Base-by-base conservation (phyloP, 2,113 vertebrate species). In the Ariopsis seemanni region DNA sequence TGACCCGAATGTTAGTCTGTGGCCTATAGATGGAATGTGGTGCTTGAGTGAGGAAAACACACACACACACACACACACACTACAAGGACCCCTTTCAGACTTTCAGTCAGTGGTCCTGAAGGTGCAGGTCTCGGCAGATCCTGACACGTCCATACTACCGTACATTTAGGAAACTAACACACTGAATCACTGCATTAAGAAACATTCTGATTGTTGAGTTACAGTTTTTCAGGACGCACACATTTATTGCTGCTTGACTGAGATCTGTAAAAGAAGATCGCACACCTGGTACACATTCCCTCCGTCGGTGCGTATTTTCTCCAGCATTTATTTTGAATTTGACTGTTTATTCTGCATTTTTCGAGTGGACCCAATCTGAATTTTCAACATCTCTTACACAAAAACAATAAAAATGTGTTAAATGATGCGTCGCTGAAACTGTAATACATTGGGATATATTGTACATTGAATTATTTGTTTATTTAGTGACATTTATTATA, bases 111-210 rank as follows among this genome's bases (percentile, higher is more conserved):
- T 57, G 62, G 63, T 69, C 75, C 80, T 84, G 84, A 89, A 84
- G 77, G 63, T 57, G 52, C 69, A 17, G 42, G 42, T 42, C 12
- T 69, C 52, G n/a, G 63, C 7, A 85, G 82, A 83, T 62, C 88
- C 82, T 42, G 18, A 91, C 90, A 91, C 88, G 62, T 86, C 85
- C 42, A 2, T 90, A 90, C 75, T 57, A 90, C n/a, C n/a, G n/a
- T n/a, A n/a, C 83, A 48, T 57, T 48, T 86, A 69, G 85, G 91
- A 67, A 74, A 34, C n/a, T 14, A 86, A 67, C 58, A 72, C 52
- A 22, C 42, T 17, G 48, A 83, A 52, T 52, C 22, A 15, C 60
- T 65, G 2, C n/a, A 30, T 14, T 27, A 27, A 18, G n/a, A 57
- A 80, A 30, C 1, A 55, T 78, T 53, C 75, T n/a, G n/a, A 55